A percentile compares a stretch with the other conserved stretches of the same genome.
Conservation (phyloP, 2,797 vertebrate genomes). For the Malacoctenus gilli region DNA sequence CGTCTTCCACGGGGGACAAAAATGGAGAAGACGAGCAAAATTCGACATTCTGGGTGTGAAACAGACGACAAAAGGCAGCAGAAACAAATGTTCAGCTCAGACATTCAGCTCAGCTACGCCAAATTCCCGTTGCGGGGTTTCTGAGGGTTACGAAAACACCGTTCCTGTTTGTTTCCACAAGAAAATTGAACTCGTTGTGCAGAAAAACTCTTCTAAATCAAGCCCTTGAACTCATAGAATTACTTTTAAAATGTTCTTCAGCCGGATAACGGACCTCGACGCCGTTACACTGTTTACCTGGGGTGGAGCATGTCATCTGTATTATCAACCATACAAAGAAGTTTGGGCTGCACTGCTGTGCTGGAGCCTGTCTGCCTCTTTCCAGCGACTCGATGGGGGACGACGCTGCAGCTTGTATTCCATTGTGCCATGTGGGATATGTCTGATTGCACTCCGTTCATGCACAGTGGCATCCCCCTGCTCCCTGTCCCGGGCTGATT, state of each 20-base stretch:
- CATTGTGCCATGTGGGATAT: slow-evolving; percentile 49
- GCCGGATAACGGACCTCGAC: slow-evolving; percentile 10
- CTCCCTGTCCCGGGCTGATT: slow-evolving; percentile 55
- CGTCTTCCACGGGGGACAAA: slow-evolving; percentile 2
- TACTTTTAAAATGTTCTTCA: slow-evolving; percentile 3
- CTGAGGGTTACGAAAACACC: background rate
- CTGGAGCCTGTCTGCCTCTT: slow-evolving; percentile 15
- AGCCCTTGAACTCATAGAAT: slow-evolving; percentile 5
- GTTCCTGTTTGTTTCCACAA: background rate
- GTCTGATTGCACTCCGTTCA: slow-evolving; percentile 62
- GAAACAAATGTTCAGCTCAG: background rate
- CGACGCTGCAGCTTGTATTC: slow-evolving; percentile 42
- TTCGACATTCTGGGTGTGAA: slow-evolving; percentile 1
- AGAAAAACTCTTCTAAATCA: background rate
- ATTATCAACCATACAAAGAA: slow-evolving; percentile 23
- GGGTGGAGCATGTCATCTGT: slow-evolving; percentile 11
- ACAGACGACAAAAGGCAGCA: background rate
- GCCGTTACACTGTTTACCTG: background rate
- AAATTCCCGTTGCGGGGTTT: background rate
- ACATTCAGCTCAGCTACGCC: background rate
- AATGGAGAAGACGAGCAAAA: background rate
- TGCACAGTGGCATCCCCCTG: slow-evolving; percentile 50
- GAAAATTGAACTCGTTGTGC: background rate
- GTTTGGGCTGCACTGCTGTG: slow-evolving; percentile 32
- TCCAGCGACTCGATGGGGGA: slow-evolving; percentile 33